Conservation (phyloP, 2,888 invertebrate species). For the Phasia obesa region DNA sequence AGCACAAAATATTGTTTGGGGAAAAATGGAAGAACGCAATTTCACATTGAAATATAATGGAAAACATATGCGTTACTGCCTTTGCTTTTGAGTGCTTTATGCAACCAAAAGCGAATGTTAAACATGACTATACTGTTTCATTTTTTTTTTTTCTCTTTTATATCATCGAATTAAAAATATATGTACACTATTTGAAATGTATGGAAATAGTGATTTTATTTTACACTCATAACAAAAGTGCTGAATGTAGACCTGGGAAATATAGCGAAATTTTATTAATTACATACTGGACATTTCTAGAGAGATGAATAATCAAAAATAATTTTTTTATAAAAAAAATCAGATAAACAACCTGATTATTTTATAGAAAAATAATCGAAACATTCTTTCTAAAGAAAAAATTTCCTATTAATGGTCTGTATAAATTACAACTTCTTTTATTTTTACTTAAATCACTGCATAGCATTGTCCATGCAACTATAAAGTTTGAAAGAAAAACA, state of each 20-base stretch:
- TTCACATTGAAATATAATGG: slow-evolving; percentile 3
- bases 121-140: slow-evolving; percentile 6
- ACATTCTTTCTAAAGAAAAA: neutral
- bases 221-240: slow-evolving; percentile 16
- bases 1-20: slow-evolving; percentile 8
- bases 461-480: too few relatives aligned
- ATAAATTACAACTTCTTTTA: too few relatives aligned
- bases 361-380: neutral
- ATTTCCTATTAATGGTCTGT: neutral
- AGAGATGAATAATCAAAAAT: too few relatives aligned
- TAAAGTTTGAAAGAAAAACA: too few relatives aligned
- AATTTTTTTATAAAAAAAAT: neutral
- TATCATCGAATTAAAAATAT: slow-evolving; percentile 22
- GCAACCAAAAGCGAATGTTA: slow-evolving; percentile 52
- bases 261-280: too few relatives aligned
- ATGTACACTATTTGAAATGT: neutral
- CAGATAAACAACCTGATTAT: neutral
- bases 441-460: too few relatives aligned
- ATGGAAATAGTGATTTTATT: neutral
- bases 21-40: slow-evolving; percentile 2
- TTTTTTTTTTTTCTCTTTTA: neutral
- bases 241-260: too few relatives aligned
- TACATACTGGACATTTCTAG: too few relatives aligned
- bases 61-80: neutral
- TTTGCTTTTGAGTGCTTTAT: slow-evolving; percentile 10